Percentiles rank a stretch among this genome's conserved stretches.
Evolutionary conservation across 2,797 vertebrate species (phyloP).

Genomic region (Schizopygopsis malacanthus): DNA sequence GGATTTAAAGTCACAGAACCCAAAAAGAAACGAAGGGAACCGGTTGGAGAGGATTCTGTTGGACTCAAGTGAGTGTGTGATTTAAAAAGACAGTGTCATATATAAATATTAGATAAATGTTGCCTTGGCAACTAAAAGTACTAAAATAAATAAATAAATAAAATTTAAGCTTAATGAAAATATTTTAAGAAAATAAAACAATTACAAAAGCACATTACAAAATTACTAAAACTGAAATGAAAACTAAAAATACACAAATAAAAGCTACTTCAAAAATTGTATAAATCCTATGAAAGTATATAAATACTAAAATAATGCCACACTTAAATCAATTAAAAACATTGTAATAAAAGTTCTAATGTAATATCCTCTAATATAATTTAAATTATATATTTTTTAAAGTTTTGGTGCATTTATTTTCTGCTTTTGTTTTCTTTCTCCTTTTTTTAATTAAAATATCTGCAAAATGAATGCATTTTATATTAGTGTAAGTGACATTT

Average conservation of each 20-base stretch:
- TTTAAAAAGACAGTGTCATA: neutral
- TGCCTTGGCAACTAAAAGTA: neutral
- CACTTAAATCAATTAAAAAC: neutral
- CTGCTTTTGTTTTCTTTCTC: neutral
- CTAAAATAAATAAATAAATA: neutral
- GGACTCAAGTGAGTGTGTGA: conserved; percentile 90
- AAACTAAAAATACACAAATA: neutral
- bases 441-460: neutral
- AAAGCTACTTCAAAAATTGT: neutral
- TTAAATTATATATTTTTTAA: no score
- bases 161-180: neutral
- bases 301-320: neutral
- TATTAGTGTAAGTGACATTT: neutral
- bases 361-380: neutral
- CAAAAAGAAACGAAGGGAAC: conserved; percentile 95
- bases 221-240: neutral
- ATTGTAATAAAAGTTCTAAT: neutral
- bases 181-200: neutral
- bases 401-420: neutral
- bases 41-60: conserved; percentile 94
- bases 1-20: conserved; percentile 95
- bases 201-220: neutral
- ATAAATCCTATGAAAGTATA: neutral
- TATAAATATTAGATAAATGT: neutral
- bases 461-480: neutral